A percentile compares a stretch with the other conserved stretches of the same genome.
Evolutionary conservation across 2,113 vertebrate genomes (phyloP).

Genomic region (Chionomys nivalis): DNA sequence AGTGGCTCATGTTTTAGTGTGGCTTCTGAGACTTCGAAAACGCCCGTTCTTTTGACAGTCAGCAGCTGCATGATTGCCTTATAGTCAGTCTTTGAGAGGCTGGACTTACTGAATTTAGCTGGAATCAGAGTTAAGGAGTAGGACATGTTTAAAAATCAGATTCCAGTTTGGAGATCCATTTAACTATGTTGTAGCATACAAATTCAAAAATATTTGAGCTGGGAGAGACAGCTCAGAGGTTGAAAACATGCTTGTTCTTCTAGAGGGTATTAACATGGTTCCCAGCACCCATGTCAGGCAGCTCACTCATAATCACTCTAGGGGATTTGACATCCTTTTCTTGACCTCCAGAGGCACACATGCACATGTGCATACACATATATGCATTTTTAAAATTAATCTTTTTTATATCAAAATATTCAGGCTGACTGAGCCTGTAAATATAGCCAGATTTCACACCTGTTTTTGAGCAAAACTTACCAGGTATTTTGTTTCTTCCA

Average conservation of each 20-base stretch:
- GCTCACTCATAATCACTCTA: neutral
- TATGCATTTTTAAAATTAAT: neutral
- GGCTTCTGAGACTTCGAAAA: slow-evolving; percentile 43
- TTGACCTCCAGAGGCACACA: neutral
- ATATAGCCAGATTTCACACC: slow-evolving; percentile 33
- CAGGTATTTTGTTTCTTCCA: neutral
- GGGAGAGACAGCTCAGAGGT: neutral
- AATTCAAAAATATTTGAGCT: slow-evolving; percentile 3
- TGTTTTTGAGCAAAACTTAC: neutral
- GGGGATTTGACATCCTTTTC: neutral
- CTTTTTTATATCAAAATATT: neutral
- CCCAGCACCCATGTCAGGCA: neutral
- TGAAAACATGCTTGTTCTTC: neutral
- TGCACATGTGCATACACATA: neutral
- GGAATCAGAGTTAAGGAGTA: slow-evolving; percentile 36
- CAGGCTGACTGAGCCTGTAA: neutral
- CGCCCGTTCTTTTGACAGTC: slow-evolving; percentile 59
- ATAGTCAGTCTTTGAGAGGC: slow-evolving; percentile 60
- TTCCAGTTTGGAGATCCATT: slow-evolving; percentile 40
- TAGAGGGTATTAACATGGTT: neutral
- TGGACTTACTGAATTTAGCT: slow-evolving; percentile 64
- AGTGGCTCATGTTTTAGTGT: slow-evolving; percentile 61
- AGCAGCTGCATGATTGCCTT: slow-evolving; percentile 75
- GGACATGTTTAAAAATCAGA: slow-evolving; percentile 31
- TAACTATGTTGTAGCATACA: neutral